phyloP scores from a whole-genome alignment of 2,888 invertebrate genomes.

The Tiphia femorata region DNA sequence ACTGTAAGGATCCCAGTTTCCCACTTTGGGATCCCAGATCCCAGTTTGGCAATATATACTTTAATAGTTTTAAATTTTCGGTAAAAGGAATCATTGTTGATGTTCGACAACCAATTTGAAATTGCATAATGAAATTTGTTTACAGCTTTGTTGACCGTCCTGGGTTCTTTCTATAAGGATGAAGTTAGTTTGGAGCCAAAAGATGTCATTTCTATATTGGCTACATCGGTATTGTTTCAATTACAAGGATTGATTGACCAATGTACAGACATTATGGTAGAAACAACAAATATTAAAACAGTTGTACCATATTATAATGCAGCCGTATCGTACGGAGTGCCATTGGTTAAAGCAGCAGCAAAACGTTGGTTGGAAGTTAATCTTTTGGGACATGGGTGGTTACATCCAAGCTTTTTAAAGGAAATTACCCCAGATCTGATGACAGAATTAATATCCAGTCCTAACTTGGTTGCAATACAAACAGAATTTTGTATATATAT shows the following conservation, averaged over 20 bases:
- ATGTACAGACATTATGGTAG: conserved; percentile 80
- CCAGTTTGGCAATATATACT: no score
- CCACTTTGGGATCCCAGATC: no score
- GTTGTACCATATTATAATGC: conserved; percentile 79
- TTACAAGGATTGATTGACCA: conserved; percentile 81
- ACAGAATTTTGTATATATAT: conserved; percentile 84
- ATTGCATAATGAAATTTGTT: conserved; percentile 30
- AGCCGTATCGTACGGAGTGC: conserved; percentile 77
- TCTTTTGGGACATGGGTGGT: conserved; percentile 74
- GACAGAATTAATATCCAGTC: conserved; percentile 75
- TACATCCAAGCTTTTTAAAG: conserved; percentile 72
- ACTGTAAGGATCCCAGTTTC: conserved; percentile 72
- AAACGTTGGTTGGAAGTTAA: conserved; percentile 80
- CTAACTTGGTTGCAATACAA: conserved; percentile 80
- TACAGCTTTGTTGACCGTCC: conserved; percentile 77
- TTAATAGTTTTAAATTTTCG: background rate
- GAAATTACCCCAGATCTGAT: conserved; percentile 78
- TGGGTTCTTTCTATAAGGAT: conserved; percentile 83
- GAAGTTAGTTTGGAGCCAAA: conserved; percentile 79
- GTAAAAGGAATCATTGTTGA: background rate
- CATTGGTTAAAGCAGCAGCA: conserved; percentile 74
- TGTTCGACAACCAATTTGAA: background rate
- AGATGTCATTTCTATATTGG: conserved; percentile 77
- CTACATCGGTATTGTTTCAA: conserved; percentile 82
- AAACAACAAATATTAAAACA: conserved; percentile 80